Conservation (phyloP, 1,140 invertebrate genomes). For the Papilio aristodemus region DNA sequence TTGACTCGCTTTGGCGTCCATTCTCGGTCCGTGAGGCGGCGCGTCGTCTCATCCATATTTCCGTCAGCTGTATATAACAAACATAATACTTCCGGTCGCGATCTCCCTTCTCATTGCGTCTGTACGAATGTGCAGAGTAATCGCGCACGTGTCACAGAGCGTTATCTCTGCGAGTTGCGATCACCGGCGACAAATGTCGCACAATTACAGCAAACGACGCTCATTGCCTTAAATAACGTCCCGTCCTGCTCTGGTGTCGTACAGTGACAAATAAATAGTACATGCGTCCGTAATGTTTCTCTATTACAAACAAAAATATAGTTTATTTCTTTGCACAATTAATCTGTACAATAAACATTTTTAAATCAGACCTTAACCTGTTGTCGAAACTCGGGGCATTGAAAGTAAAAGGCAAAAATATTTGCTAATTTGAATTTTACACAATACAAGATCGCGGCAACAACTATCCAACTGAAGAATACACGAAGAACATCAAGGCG, state of each 20-base stretch:
- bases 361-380: no score
- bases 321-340: neutral
- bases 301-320: neutral
- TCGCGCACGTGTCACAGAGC: neutral
- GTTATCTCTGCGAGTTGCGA: neutral
- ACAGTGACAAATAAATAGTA: neutral
- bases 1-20: neutral
- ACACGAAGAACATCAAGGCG: no score
- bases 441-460: no score
- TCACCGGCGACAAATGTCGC: neutral
- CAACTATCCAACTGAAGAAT: no score
- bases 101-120: neutral
- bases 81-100: neutral
- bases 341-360: no score
- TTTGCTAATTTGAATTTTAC: no score
- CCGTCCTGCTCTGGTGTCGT: neutral
- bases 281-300: neutral
- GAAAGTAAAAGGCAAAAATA: no score
- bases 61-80: neutral
- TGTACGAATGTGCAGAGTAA: neutral
- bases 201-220: neutral
- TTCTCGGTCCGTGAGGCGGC: neutral
- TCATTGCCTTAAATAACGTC: neutral
- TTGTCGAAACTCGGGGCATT: no score
- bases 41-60: no score